Evolutionary conservation across 2,888 invertebrate genomes (phyloP).

Genomic region (Poecilus cupreus): DNA sequence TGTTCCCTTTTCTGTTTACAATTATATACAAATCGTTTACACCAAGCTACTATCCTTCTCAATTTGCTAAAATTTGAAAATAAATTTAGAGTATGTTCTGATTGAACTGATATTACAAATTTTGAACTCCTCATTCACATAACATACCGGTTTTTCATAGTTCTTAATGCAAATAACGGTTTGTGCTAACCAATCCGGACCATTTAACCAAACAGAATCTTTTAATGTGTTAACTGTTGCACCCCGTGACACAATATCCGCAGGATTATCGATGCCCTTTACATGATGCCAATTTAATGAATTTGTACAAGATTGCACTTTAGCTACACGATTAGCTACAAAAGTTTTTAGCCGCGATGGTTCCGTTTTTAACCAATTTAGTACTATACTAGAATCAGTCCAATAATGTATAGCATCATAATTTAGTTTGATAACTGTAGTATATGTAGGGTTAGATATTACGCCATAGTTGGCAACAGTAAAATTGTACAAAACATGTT

Average conservation of each 20-base stretch:
- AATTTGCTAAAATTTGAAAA: not conserved
- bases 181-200: slow-evolving; percentile 37
- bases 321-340: slow-evolving; percentile 62
- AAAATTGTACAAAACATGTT: no score
- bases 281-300: slow-evolving; percentile 56
- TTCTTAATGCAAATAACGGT: not conserved
- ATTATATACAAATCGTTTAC: slow-evolving; percentile 5
- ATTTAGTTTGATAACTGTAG: not conserved
- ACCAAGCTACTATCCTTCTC: not conserved
- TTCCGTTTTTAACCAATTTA: slow-evolving; percentile 63
- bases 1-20: not conserved
- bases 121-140: not conserved
- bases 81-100: not conserved
- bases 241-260: slow-evolving; percentile 59
- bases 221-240: not conserved
- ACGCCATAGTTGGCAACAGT: no score
- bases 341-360: slow-evolving; percentile 63
- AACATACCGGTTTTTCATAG: not conserved
- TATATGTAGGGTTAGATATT: no score
- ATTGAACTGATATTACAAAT: not conserved
- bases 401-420: slow-evolving; percentile 52
- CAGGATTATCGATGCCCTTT: slow-evolving; percentile 55
- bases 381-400: slow-evolving; percentile 65
- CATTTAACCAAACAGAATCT: slow-evolving; percentile 46
- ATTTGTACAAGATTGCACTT: slow-evolving; percentile 55